phyloP scores from a whole-genome alignment of 2,888 invertebrate genomes.

The Lasioglossum villosulum region DNA sequence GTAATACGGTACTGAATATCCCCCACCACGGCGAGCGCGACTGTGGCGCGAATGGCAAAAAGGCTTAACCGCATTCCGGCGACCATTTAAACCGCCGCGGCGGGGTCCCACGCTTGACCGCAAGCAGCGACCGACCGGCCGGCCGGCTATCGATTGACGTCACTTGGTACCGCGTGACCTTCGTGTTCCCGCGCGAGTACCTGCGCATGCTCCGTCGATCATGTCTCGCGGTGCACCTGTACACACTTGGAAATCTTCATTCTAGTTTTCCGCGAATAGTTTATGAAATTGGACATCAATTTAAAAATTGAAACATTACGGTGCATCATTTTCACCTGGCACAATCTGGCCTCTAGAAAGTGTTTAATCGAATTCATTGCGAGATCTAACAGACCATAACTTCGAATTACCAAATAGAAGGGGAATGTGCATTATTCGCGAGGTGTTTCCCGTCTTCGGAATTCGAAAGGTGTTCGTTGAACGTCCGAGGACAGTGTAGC shows the following conservation, averaged over 20 bases:
- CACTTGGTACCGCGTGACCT: constrained; percentile 79
- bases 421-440: neutral
- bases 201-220: constrained; percentile 72
- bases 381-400: neutral
- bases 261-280: no score
- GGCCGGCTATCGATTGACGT: constrained; percentile 79
- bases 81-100: constrained; percentile 82
- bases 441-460: neutral
- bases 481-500: neutral
- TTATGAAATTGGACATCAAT: no score
- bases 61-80: constrained; percentile 83
- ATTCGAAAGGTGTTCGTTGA: neutral
- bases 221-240: constrained; percentile 40
- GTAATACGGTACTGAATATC: constrained; percentile 60
- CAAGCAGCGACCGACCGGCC: constrained; percentile 71
- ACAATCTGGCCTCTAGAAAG: neutral
- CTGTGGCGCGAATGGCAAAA: constrained; percentile 79
- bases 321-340: neutral
- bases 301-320: neutral
- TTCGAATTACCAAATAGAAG: neutral
- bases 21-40: constrained; percentile 60
- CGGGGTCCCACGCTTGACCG: constrained; percentile 80
- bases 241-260: constrained; percentile 1
- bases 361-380: neutral
- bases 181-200: constrained; percentile 82